phyloP scores from a whole-genome alignment of 1,140 invertebrate species.

The Leucophenga varia region DNA sequence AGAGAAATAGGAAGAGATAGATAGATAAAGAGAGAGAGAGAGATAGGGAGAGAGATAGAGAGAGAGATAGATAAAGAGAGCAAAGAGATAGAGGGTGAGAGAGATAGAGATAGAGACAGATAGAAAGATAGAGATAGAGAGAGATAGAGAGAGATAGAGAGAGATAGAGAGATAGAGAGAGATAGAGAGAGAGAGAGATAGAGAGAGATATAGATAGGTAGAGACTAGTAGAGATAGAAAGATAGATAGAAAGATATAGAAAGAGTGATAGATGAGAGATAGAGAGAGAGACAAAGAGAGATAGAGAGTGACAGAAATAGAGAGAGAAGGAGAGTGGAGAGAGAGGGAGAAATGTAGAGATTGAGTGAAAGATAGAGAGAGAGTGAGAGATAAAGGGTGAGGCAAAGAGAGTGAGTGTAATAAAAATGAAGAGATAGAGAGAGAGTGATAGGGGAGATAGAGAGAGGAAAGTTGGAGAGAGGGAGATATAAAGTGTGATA shows the following conservation, averaged over 20 bases:
- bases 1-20: background rate
- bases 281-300: background rate
- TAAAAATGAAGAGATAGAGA: background rate
- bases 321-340: background rate
- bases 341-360: background rate
- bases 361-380: background rate
- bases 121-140: too few species aligned
- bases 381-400: background rate
- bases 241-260: too few species aligned
- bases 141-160: too few species aligned
- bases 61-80: background rate
- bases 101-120: too few species aligned
- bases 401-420: background rate
- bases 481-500: too few species aligned
- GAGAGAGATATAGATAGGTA: too few species aligned
- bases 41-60: background rate
- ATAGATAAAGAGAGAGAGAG: background rate
- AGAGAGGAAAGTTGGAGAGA: background rate
- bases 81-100: too few species aligned
- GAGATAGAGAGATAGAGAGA: too few species aligned
- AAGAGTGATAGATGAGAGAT: background rate
- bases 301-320: background rate
- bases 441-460: background rate
- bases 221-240: too few species aligned
- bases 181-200: too few species aligned